Evolutionary conservation across 2,888 invertebrate genomes (phyloP), one percentile per base, ranked within the genome.

Genomic region (Oxycera nigricornis): DNA sequence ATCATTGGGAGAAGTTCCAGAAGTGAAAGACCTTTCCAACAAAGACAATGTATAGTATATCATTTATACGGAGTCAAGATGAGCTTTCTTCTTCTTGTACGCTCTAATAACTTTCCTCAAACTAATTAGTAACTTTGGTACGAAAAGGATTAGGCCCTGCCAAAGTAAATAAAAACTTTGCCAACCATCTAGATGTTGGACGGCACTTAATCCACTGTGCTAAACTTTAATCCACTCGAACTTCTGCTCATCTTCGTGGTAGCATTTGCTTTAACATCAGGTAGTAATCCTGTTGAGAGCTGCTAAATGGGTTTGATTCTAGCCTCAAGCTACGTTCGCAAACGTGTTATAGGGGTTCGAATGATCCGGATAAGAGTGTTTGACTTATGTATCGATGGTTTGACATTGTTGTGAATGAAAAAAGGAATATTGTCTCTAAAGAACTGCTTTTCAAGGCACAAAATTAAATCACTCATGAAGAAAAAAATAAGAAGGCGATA

Each of bases 91-190:
- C 70, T 24, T 22, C 26, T 26, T 39, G 14, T 26, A 65, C 55
- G 70, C 55, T 70, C 70, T 70, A 70, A 70, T 70, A 70, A 70
- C 70, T 70, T 35, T 22, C n/a, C 20, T 30, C 70, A 55, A 70
- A 70, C 55, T 70, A 70, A 70, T 70, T 70, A 70, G 70, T 70
- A 70, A 70, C 31, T 70, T 70, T n/a, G 28, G 55, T 70, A 35
- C 70, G 70, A 70, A 70, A 70, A 70, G 70, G 70, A 52, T 70
- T 70, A 70, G 70, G 31, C 52, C 14, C 22, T 52, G 52, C 70
- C 52, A 70, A 70, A 70, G 70, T 70, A 70, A 70, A 70, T 70
- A 70, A 70, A 28, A 70, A 70, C 70, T 70, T 70, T 70, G 26
- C 24, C 20, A 17, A 68, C 6, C 55, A 22, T 52, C 35, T 31